Base-by-base conservation (phyloP, 2,888 invertebrate genomes). In the Orthonychiurus folsomi region DNA sequence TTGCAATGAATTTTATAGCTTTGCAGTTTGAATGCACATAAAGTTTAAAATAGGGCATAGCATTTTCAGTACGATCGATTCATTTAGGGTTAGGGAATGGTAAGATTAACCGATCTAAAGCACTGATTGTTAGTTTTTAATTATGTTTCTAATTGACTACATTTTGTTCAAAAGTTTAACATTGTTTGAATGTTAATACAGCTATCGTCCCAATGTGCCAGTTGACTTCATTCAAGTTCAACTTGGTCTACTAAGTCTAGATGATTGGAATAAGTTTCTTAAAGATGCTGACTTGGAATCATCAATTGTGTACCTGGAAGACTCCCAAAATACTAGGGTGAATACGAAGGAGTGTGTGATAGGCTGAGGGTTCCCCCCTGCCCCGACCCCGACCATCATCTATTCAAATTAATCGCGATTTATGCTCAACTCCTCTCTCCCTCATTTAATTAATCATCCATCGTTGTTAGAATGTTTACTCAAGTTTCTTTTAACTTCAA, bases 281-380 rank as follows among this genome's bases (percentile, higher is more conserved):
- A 65, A 69, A 27, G 56, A 69, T 25, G 69, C 69, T 24, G 65
- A 68, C 56, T 67, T 72, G 70, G 73, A 73, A 61, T 65, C 69
- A 58, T 66, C 71, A 1, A 71, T 73, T 66, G 63, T 73, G 61
- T 73, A 73, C 63, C 63, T 65, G 63, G 71, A 69, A 61, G 66
- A 70, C 52, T 68, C 73, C 9, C 28, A 63, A 52, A 71, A 69
- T 68, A 65, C 69, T 50, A 73, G 71, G 67, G 69, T 73, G 58
- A 71, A 73, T 67, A 58, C 69, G 24, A 73, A 72, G 68, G 73
- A 70, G 28, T n/a, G n/a, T n/a, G n/a, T n/a, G n/a, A n/a, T n/a
- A n/a, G n/a, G n/a, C n/a, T n/a, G n/a, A n/a, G n/a, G n/a, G n/a
- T n/a, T n/a, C n/a, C n/a, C n/a, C n/a, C n/a, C n/a, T n/a, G n/a